A percentile compares a stretch with the other conserved stretches of the same genome.
Conservation (phyloP, 2,797 vertebrate species). For the Lepus oiostolus region DNA sequence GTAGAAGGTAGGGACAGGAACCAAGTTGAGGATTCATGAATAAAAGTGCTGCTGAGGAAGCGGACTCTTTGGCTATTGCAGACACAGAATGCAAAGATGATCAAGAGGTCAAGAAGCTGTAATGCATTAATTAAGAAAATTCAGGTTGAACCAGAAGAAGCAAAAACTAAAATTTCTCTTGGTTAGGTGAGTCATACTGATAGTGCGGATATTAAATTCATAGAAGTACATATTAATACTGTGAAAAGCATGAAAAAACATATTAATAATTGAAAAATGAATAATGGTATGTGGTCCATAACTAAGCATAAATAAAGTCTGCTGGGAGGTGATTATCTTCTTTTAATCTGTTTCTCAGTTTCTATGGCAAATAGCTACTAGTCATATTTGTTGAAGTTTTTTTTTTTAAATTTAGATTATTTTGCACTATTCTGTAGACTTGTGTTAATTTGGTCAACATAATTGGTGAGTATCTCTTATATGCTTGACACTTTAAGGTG, state of each 20-base stretch:
- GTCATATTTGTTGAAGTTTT: not conserved
- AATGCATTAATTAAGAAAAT: constrained; percentile 15
- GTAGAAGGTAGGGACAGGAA: not conserved
- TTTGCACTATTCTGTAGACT: constrained; percentile 15
- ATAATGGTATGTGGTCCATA: not conserved
- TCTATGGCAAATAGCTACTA: constrained; percentile 27
- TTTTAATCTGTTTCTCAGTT: constrained; percentile 22
- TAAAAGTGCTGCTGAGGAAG: not conserved
- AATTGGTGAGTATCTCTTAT: not conserved
- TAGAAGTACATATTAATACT: not conserved
- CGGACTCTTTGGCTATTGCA: not conserved
- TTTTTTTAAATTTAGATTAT: not conserved
- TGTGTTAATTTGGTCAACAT: constrained; percentile 1
- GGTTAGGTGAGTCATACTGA: not conserved
- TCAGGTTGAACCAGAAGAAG: not conserved
- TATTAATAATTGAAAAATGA: constrained; percentile 1
- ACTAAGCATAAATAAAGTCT: not conserved
- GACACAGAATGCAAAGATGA: not conserved
- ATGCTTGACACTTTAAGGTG: not conserved
- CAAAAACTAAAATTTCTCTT: constrained; percentile 2
- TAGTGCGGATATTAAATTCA: not conserved
- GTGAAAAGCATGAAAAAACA: not conserved
- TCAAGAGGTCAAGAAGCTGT: not conserved
- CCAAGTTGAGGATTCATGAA: not conserved
- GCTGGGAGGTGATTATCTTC: not conserved